These are phyloP conservation scores for Oligia latruncula DNA, from an alignment of 2,888 invertebrate species.

Conservation along the genomic window DNA sequence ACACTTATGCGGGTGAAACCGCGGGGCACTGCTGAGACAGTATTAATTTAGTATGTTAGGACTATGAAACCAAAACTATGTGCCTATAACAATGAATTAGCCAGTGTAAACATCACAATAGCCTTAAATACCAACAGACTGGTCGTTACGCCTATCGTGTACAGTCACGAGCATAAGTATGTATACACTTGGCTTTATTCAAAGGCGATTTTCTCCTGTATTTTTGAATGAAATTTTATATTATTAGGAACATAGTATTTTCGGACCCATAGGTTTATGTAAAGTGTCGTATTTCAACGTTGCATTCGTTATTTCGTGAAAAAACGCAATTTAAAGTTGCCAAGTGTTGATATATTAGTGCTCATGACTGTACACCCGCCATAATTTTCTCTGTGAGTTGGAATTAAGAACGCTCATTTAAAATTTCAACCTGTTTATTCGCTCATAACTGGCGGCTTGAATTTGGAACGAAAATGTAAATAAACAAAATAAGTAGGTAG, in stretches of 20 bases:
- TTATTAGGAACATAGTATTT: too few species aligned
- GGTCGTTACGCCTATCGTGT: background rate
- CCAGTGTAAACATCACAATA: background rate
- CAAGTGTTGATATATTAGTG: too few species aligned
- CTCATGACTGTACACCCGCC: background rate
- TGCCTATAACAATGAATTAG: background rate
- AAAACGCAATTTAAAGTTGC: too few species aligned
- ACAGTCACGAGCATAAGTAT: background rate
- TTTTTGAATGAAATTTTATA: too few species aligned
- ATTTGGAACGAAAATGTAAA: conserved; percentile 33
- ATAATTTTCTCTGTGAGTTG: conserved; percentile 28
- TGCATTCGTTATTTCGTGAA: too few species aligned
- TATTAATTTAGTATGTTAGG: background rate
- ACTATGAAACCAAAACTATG: background rate
- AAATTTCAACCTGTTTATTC: conserved; percentile 30
- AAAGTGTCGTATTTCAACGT: too few species aligned
- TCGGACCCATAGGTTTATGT: too few species aligned
- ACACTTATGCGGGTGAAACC: too few species aligned
- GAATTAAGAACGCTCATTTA: conserved; percentile 32
- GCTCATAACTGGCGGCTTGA: conserved; percentile 22
- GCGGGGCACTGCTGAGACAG: background rate
- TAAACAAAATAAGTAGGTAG: conserved; percentile 1
- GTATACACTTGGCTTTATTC: too few species aligned
- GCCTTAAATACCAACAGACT: background rate
- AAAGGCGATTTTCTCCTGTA: too few species aligned